Evolutionary conservation across 2,797 vertebrate genomes (phyloP).

Genomic region (Macropus fuliginosus): DNA sequence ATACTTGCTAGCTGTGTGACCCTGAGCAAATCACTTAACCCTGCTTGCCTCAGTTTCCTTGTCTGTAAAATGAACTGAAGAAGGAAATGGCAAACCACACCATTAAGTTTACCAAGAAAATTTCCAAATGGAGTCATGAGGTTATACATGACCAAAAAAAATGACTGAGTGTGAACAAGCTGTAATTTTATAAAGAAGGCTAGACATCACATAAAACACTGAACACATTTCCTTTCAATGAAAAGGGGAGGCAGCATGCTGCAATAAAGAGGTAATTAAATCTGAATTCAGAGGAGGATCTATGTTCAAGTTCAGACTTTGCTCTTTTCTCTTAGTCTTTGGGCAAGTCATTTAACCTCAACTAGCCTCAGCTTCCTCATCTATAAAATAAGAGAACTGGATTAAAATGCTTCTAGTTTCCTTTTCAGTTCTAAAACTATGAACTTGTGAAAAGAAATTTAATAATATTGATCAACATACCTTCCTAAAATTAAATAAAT

Average conservation of each 20-base stretch:
- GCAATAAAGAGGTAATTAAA: no score
- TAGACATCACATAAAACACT: no score
- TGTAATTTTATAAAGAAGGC: no score
- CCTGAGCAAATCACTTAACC: neutral
- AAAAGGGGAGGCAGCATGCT: no score
- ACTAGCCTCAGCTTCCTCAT: no score
- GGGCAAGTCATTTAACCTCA: no score
- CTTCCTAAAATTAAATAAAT: neutral
- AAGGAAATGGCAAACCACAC: neutral
- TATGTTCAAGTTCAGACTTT: no score
- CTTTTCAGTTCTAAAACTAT: neutral
- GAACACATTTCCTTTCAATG: no score
- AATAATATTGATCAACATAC: neutral
- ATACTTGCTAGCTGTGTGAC: neutral
- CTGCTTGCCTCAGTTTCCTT: neutral
- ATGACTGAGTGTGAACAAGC: no score
- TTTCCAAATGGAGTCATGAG: neutral
- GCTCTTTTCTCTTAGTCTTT: no score
- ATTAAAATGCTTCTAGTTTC: neutral
- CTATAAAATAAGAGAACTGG: neutral
- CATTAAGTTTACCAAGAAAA: neutral
- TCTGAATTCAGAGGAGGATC: no score
- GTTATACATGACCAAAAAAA: no score
- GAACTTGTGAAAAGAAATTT: neutral
- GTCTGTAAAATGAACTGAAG: neutral